Evolutionary conservation across 2,797 vertebrate genomes (phyloP), one percentile per base, ranked within the genome.

Genomic region (Setipinna tenuifilis): DNA sequence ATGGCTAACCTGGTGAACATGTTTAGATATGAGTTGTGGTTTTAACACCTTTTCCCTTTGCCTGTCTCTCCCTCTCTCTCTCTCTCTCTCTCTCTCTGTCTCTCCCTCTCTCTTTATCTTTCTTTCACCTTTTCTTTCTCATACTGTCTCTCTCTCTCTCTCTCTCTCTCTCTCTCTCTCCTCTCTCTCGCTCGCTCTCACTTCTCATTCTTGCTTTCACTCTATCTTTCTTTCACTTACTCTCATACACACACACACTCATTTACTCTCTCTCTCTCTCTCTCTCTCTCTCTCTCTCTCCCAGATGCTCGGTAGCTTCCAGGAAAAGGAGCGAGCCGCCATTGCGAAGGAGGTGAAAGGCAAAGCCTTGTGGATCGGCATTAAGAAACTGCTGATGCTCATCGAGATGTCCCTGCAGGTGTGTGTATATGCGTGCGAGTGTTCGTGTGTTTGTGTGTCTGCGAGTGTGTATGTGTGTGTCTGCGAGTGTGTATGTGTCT

Each of bases 361-460:
- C 87, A 91, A 91, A 11, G n/a, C 62, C 0, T 94, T 99, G 89
- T 97, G 95, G 95, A 97, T 99, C 1, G 98, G 98, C 46, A 98
- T 99, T 85, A 99, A 99, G 87, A 99, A 99, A 95, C 91, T 99
- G 87, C 96, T 98, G 83, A 99, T 99, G 98, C 93, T 99, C 91
- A 99, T 99, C 44, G 98, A 98, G 92, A 99, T 99, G 98, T 96
- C 98, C 0, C 88, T 96, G 23, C 98, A 99, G 95, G 98, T 99
- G 89, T 95, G 95, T 65, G 21, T 25, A 6, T 62, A n/a, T 25
- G n/a, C 25, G n/a, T 78, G 68, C 17, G 68, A n/a, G 14, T 23
- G 6, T 6, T 7, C 68, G 81, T 86, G 62, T 68, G 62, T 68
- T 21, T 1, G 71, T 54, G 81, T 61, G 75, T 25, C 16, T 50